These are phyloP conservation scores for Lophotriccus pileatus DNA, from an alignment of 2,797 vertebrate species.

Conservation along the genomic window DNA sequence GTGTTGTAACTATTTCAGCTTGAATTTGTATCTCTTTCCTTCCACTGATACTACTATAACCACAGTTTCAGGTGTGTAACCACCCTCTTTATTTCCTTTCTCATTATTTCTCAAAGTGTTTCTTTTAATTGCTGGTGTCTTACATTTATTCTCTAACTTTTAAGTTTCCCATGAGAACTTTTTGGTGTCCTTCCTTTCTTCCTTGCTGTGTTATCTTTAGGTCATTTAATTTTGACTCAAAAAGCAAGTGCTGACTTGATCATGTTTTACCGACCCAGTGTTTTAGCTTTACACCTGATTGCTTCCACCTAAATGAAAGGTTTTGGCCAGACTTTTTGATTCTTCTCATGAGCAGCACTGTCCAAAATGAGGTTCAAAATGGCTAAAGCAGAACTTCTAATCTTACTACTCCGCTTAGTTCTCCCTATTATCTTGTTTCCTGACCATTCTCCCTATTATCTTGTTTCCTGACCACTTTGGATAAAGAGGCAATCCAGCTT, in stretches of 20 bases:
- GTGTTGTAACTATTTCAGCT: neutral
- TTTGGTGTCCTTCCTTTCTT: neutral
- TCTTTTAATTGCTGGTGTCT: neutral
- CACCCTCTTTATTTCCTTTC: neutral
- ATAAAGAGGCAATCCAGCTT: neutral
- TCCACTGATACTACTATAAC: neutral
- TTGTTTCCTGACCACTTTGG: neutral
- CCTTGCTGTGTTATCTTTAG: neutral
- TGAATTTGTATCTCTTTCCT: neutral
- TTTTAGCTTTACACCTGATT: neutral
- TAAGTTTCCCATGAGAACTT: neutral
- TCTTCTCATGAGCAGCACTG: neutral
- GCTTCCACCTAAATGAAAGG: neutral
- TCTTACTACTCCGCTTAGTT: neutral
- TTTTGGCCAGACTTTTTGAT: neutral
- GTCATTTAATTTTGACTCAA: neutral
- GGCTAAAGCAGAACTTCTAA: neutral
- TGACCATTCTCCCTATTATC: neutral
- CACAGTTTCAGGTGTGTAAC: neutral
- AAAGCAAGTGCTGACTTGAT: neutral
- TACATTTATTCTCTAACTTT: neutral
- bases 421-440: neutral
- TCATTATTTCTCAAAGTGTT: neutral
- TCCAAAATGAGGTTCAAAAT: neutral
- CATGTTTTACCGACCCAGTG: neutral